These are phyloP conservation scores for Gonioctena quinquepunctata DNA, from an alignment of 1,140 invertebrate genomes.

Conservation along the genomic window DNA sequence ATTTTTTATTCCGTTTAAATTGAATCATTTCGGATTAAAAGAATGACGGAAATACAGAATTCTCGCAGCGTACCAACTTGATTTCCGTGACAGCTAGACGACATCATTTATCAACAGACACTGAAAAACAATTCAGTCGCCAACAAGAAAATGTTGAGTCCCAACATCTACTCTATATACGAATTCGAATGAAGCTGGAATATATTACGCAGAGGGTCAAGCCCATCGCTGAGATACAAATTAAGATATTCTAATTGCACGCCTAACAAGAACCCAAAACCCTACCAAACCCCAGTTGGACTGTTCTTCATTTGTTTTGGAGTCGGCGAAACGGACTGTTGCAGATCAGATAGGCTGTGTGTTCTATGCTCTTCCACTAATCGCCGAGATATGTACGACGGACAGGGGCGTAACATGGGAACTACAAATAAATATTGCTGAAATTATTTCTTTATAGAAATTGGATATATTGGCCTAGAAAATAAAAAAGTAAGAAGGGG, in stretches of 20 bases:
- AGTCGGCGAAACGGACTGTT: neutral
- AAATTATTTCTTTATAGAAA: no score
- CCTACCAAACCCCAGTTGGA: neutral
- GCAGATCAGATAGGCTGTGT: neutral
- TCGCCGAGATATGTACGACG: slow-evolving; percentile 11
- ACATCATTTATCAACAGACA: neutral
- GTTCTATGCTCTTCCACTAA: neutral
- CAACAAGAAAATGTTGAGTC: neutral
- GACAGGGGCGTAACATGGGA: neutral
- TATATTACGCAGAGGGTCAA: slow-evolving; percentile 34
- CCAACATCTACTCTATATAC: neutral
- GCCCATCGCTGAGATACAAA: slow-evolving; percentile 48
- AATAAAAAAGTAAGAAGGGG: no score
- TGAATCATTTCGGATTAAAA: no score
- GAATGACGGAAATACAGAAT: no score
- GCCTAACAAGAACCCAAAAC: slow-evolving; percentile 38
- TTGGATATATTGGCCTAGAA: no score
- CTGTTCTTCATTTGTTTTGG: slow-evolving; percentile 16
- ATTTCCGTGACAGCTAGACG: neutral
- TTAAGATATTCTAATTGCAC: slow-evolving; percentile 51
- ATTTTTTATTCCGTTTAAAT: no score
- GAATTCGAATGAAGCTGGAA: neutral
- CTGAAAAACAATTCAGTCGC: neutral
- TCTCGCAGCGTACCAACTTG: no score
- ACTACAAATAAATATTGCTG: no score